phyloP scores from a whole-genome alignment of 35 echinoderm and acorn worm species.

The Ophioderma brevispina region DNA sequence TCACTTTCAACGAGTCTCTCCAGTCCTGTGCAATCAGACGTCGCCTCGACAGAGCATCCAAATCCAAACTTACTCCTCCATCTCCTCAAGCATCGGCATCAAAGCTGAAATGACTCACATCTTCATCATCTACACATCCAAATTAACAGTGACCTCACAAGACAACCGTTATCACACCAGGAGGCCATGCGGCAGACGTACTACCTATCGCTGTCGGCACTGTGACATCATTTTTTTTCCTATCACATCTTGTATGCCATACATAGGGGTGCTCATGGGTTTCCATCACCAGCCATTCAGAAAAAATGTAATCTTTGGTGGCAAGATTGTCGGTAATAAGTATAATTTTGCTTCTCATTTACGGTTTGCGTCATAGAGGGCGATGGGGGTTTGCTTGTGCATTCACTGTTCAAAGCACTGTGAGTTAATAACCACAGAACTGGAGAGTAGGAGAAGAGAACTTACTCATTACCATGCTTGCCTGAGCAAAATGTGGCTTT shows the following conservation, averaged over 20 bases:
- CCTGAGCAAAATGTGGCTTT: too few species aligned
- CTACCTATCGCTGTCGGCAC: conserved; percentile 32
- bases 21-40: background rate
- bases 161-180: background rate
- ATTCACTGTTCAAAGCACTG: too few species aligned
- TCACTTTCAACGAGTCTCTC: background rate
- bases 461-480: too few species aligned
- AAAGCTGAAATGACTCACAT: background rate
- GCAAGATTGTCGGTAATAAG: conserved; percentile 48
- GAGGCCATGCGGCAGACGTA: background rate
- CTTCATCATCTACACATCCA: background rate
- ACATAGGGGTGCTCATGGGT: conserved; percentile 55
- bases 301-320: conserved; percentile 63
- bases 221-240: conserved; percentile 59
- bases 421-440: too few species aligned
- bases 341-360: conserved; percentile 64
- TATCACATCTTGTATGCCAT: conserved; percentile 52
- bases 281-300: conserved; percentile 19
- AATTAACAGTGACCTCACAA: background rate
- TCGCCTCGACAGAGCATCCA: background rate
- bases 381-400: too few species aligned
- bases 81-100: background rate
- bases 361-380: conserved; percentile 28
- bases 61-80: background rate
- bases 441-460: too few species aligned